These are phyloP conservation scores for Xylophagus ater DNA, from an alignment of 2,888 invertebrate genomes.

Conservation along the genomic window DNA sequence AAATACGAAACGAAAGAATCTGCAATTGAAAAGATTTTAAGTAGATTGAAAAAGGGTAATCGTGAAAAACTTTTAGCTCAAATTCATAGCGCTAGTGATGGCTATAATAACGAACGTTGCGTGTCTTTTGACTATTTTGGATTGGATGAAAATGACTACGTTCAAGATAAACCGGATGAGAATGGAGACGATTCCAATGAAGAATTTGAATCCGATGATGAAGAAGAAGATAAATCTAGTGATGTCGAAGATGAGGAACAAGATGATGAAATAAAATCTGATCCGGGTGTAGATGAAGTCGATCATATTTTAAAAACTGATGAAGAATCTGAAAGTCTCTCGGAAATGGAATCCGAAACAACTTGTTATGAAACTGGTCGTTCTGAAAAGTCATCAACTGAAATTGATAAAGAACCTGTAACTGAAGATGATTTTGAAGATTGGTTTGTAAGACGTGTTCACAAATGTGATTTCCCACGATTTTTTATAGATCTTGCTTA, in stretches of 20 bases:
- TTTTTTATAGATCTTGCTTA: constrained; percentile 57
- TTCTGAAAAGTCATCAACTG: constrained; percentile 9
- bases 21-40: constrained; percentile 56
- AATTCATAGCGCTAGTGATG: constrained; percentile 51
- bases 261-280: constrained; percentile 16
- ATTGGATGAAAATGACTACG: constrained; percentile 17
- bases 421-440: constrained; percentile 39
- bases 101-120: constrained; percentile 50
- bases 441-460: constrained; percentile 56
- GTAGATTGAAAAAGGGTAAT: constrained; percentile 46
- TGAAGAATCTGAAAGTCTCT: too few relatives aligned
- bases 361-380: constrained; percentile 14
- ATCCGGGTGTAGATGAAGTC: not conserved
- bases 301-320: not conserved
- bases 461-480: constrained; percentile 49
- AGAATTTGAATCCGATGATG: constrained; percentile 5
- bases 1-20: constrained; percentile 56
- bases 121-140: constrained; percentile 49
- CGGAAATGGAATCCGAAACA: too few relatives aligned
- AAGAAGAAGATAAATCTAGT: constrained; percentile 4
- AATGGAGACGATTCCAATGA: constrained; percentile 9
- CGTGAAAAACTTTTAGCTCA: constrained; percentile 44
- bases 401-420: constrained; percentile 13
- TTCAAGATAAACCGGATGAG: constrained; percentile 13
- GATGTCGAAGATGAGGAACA: constrained; percentile 24